A percentile compares a stretch with the other conserved stretches of the same genome.
phyloP scores from a whole-genome alignment of 2,888 invertebrate genomes.

The Alsophila aescularia region DNA sequence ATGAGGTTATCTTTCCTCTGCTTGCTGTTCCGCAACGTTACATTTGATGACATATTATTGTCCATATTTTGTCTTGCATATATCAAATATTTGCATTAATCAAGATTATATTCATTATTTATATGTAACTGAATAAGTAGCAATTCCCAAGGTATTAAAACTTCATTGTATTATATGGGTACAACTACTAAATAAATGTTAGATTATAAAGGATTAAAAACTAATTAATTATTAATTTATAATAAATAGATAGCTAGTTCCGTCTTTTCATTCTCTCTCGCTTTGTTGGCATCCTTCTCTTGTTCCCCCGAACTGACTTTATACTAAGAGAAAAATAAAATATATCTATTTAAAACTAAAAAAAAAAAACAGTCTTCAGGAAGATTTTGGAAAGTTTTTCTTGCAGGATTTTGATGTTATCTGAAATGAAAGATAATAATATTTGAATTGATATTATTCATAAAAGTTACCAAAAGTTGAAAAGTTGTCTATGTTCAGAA shows the following conservation, averaged over 20 bases:
- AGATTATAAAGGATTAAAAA: slow-evolving; percentile 55
- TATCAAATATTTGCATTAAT: slow-evolving; percentile 54
- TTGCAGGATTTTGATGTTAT: slow-evolving; percentile 72
- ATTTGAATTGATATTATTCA: not conserved
- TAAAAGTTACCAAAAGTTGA: not conserved
- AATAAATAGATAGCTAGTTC: slow-evolving; percentile 78
- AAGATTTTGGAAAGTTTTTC: slow-evolving; percentile 80
- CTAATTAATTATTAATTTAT: slow-evolving; percentile 59
- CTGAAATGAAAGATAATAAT: slow-evolving; percentile 65
- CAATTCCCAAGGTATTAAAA: slow-evolving; percentile 48
- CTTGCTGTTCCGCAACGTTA: slow-evolving; percentile 70
- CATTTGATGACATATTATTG: slow-evolving; percentile 79
- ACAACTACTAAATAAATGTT: slow-evolving; percentile 46
- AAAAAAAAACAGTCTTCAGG: slow-evolving; percentile 77
- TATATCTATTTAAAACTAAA: slow-evolving; percentile 61
- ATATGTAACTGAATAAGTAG: slow-evolving; percentile 51
- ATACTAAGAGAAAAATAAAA: slow-evolving; percentile 60
- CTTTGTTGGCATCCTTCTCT: slow-evolving; percentile 70
- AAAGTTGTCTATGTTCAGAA: no score
- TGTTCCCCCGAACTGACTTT: slow-evolving; percentile 54
- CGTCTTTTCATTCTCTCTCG: slow-evolving; percentile 83
- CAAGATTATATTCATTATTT: slow-evolving; percentile 44
- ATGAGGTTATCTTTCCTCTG: slow-evolving; percentile 81
- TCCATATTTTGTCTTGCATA: slow-evolving; percentile 64
- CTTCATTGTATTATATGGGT: slow-evolving; percentile 38